Evolutionary conservation across 2,888 invertebrate species (phyloP), one percentile per base, ranked within the genome.

Genomic region (Diadromus collaris): DNA sequence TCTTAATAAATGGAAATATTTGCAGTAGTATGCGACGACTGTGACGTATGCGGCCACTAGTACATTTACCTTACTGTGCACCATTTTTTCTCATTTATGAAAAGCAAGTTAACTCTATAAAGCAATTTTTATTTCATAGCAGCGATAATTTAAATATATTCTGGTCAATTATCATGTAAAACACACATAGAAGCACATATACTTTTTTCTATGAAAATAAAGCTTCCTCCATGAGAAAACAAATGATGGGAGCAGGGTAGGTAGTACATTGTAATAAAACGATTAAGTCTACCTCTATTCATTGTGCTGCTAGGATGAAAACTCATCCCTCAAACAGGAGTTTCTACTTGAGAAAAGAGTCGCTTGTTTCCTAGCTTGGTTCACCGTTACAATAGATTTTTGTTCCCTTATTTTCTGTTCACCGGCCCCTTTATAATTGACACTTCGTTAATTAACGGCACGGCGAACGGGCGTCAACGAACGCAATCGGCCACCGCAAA

Each of bases 371-470:
- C 32, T 27, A 60, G 34, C 60, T 44, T 24, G 16, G 48, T 70
- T 70, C 48, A 48, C 29, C 48, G 16, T 21, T 34, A 70, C 70
- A 60, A 70, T 70, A 24, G 48, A 32, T 70, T 61, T 70, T 70
- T 64, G 6, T 44, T 27, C 44, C n/a, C 44, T 44, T 27, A 7
- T 21, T 63, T 65, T 65, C 32, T 27, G 19, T 51, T 3, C 21
- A 29, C 5, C 64, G 32, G 34, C 19, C 44, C 32, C 51, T 64
- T 72, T 44, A 72, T 72, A 56, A 72, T 72, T 72, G 29, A 64
- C 56, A 64, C 64, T 64, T 64, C 56, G 41, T 72, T 72, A 72
- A 72, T 72, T 44, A 72, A 72, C 29, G 41, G 54, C 41, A 27
- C 29, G 16, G 41, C 63, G 19, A 21, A 38, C 38, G 41, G n/a